A percentile compares a stretch with the other conserved stretches of the same genome.
Conservation (phyloP, 2,888 invertebrate species). For the Caenorhabditis sp. region DNA sequence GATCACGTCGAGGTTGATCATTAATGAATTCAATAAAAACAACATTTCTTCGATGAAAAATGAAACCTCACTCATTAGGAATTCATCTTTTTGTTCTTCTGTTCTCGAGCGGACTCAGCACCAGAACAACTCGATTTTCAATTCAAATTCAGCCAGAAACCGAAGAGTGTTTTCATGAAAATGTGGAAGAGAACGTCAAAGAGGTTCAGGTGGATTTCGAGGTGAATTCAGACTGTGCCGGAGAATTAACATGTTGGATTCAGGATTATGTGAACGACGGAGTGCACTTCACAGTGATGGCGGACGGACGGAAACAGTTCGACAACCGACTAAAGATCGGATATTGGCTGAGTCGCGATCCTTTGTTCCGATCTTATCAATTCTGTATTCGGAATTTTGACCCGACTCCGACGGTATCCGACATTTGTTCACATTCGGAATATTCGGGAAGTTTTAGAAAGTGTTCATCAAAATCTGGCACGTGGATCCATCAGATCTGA, state of each 20-base stretch:
- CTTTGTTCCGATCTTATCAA: too few relatives aligned
- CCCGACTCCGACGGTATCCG: background rate
- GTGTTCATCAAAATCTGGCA: background rate
- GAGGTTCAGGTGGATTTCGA: background rate
- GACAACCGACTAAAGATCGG: background rate
- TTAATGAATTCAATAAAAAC: too few relatives aligned
- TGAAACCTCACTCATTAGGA: too few relatives aligned
- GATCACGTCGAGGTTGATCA: too few relatives aligned
- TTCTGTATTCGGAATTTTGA: too few relatives aligned
- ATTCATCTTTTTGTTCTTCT: too few relatives aligned
- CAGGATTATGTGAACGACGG: background rate
- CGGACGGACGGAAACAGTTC: background rate
- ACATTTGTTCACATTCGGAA: background rate
- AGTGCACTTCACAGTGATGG: background rate
- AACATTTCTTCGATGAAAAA: background rate
- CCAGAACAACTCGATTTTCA: background rate
- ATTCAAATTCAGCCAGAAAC: background rate
- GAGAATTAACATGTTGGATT: background rate
- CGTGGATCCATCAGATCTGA: background rate
- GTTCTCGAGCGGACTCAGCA: too few relatives aligned
- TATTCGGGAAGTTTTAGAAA: background rate
- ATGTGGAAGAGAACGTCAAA: background rate
- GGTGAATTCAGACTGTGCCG: background rate
- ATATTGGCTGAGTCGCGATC: background rate
- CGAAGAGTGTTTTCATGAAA: background rate